A percentile compares a stretch with the other conserved stretches of the same genome.
phyloP scores from a whole-genome alignment of 2,888 invertebrate species.

The Apodemia duryi region DNA sequence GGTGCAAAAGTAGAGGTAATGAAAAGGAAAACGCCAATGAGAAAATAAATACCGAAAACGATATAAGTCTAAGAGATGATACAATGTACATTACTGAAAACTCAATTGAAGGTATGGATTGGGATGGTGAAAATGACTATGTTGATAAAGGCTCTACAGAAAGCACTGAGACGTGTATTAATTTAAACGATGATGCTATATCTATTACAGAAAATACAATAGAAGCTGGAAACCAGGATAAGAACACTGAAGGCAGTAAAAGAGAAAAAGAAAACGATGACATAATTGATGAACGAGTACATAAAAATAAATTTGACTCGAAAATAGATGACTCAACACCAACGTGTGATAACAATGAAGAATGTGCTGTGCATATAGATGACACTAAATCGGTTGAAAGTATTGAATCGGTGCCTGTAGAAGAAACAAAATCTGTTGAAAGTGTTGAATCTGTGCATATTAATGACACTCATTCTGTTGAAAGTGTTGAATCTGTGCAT shows the following conservation, averaged over 20 bases:
- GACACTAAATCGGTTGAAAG: neutral
- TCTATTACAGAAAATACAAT: constrained; percentile 27
- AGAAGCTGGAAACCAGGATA: constrained; percentile 13
- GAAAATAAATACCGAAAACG: neutral
- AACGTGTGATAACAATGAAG: neutral
- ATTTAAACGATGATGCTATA: constrained; percentile 27
- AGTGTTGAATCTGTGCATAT: neutral
- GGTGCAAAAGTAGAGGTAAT: neutral
- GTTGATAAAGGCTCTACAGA: constrained; percentile 24
- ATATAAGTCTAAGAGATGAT: neutral
- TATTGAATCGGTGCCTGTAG: neutral
- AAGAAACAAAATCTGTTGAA: constrained; percentile 3
- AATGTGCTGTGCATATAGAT: constrained; percentile 1
- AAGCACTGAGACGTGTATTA: constrained; percentile 27
- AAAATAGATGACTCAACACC: neutral
- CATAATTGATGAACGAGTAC: neutral
- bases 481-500: constrained; percentile 17
- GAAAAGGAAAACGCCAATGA: neutral
- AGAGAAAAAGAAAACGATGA: constrained; percentile 7
- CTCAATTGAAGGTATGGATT: neutral
- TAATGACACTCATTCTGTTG: constrained; percentile 18
- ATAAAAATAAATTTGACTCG: neutral
- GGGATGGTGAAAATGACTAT: constrained; percentile 44
- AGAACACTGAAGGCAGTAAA: constrained; percentile 15
- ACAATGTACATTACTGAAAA: constrained; percentile 6